These are phyloP conservation scores for Eupithecia subfuscata DNA, from an alignment of 2,888 invertebrate genomes.

Conservation along the genomic window DNA sequence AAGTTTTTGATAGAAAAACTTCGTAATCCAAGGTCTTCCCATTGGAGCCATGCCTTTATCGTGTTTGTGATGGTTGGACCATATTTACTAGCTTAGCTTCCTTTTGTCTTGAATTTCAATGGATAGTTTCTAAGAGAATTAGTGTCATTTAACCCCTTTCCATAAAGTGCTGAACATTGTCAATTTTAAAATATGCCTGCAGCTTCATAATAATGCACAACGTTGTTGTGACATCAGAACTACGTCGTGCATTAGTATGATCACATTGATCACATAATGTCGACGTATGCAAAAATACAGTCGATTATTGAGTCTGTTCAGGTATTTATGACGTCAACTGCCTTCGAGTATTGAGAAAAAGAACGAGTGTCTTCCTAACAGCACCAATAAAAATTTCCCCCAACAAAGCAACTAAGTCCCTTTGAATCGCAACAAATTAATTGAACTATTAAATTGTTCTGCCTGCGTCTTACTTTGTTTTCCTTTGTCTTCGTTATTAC, in stretches of 20 bases:
- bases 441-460: constrained; percentile 52
- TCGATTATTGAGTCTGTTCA: not conserved
- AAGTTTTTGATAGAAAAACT: constrained; percentile 82
- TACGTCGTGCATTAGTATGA: no score
- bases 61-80: constrained; percentile 49
- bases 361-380: not conserved
- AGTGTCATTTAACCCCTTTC: not conserved
- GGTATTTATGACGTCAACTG: not conserved
- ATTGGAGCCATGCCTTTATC: constrained; percentile 55
- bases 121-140: not conserved
- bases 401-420: constrained; percentile 15
- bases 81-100: not conserved
- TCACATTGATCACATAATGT: not conserved
- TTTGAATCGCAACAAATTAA: constrained; percentile 42
- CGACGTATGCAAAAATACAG: not conserved
- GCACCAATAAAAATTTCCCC: constrained; percentile 14
- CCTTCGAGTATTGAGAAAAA: not conserved
- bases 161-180: not conserved
- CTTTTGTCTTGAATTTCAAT: not conserved
- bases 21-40: constrained; percentile 67
- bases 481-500: constrained; percentile 45
- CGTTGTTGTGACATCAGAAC: no score
- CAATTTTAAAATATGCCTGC: not conserved
- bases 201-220: not conserved
- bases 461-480: constrained; percentile 51